These are phyloP conservation scores for Pangasius sanitwongsei DNA, from an alignment of 2,797 vertebrate species.

Conservation along the genomic window DNA sequence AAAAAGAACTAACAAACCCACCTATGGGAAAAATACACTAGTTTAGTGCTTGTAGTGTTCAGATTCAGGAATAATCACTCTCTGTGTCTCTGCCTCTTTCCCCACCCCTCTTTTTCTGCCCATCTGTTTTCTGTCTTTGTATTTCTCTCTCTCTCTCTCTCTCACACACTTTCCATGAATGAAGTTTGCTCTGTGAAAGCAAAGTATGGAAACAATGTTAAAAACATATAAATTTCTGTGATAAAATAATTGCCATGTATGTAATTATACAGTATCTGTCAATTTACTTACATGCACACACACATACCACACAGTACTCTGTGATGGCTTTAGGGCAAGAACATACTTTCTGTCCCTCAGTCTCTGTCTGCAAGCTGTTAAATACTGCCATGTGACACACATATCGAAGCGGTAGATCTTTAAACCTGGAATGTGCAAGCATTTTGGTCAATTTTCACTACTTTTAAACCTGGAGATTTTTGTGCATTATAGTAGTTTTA, in stretches of 20 bases:
- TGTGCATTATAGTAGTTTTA: neutral
- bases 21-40: neutral
- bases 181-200: neutral
- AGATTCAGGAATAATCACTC: neutral
- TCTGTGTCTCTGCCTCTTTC: neutral
- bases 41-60: neutral
- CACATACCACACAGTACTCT: neutral
- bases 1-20: neutral
- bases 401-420: neutral
- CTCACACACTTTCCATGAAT: neutral
- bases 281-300: neutral
- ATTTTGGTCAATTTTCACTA: neutral
- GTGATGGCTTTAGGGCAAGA: neutral
- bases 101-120: neutral
- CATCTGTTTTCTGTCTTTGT: neutral
- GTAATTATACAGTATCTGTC: neutral
- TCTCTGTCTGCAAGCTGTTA: conserved; percentile 1
- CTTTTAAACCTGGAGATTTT: neutral
- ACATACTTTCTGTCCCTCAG: neutral
- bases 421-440: conserved; percentile 7
- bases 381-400: conserved; percentile 18
- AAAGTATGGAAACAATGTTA: neutral
- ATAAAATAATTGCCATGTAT: neutral
- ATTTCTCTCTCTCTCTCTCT: neutral
- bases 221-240: neutral